Evolutionary conservation across 2,888 invertebrate genomes (phyloP).

Genomic region (Cremastinae sp.): DNA sequence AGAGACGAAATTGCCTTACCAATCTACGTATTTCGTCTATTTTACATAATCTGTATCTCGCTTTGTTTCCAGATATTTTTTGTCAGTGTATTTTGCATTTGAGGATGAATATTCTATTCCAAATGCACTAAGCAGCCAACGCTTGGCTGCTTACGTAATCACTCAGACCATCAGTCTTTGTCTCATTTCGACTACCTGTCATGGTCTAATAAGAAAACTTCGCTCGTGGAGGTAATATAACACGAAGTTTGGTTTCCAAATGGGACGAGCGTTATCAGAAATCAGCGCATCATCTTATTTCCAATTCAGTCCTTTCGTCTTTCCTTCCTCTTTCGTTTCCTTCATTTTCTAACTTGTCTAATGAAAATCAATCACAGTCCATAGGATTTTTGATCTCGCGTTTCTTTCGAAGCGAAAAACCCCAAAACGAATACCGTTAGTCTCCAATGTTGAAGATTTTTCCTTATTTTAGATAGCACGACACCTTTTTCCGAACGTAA

Average conservation of each 20-base stretch:
- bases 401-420: conserved; percentile 37
- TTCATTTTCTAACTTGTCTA: conserved; percentile 28
- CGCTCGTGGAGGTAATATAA: conserved; percentile 17
- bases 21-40: conserved; percentile 30
- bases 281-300: neutral
- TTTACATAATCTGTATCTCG: conserved; percentile 22
- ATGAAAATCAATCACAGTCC: conserved; percentile 56
- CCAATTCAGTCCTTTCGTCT: neutral
- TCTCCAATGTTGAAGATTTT: conserved; percentile 16
- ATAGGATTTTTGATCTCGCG: conserved; percentile 25
- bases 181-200: conserved; percentile 76
- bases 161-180: conserved; percentile 76
- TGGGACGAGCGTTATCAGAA: conserved; percentile 9
- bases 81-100: conserved; percentile 23
- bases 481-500: conserved; percentile 22
- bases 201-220: conserved; percentile 69
- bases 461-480: conserved; percentile 28
- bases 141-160: conserved; percentile 47
- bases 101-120: conserved; percentile 35
- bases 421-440: conserved; percentile 16
- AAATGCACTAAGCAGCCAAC: conserved; percentile 39
- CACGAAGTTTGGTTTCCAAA: conserved; percentile 33
- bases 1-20: conserved; percentile 21
- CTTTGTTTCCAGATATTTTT: conserved; percentile 2
- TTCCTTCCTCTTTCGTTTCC: neutral